Evolutionary conservation across 2,888 invertebrate species (phyloP).

Genomic region (Electrophaes corylata): DNA sequence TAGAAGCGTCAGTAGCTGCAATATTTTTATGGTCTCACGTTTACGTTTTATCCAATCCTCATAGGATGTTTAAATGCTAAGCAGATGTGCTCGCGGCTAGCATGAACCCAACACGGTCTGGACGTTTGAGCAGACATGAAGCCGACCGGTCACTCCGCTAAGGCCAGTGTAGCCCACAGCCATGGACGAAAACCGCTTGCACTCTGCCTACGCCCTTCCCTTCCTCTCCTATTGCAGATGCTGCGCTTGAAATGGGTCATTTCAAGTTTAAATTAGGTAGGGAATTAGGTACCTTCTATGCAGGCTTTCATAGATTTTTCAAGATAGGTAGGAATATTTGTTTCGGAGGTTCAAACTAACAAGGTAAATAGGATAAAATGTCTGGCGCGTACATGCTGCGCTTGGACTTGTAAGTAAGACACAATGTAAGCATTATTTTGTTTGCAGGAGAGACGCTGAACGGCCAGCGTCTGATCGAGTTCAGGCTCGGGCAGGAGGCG

Average conservation of each 20-base stretch:
- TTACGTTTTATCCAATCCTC: not conserved
- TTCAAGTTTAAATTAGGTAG: conserved; percentile 48
- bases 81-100: conserved; percentile 63
- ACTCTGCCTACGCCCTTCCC: conserved; percentile 49
- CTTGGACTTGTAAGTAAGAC: not conserved
- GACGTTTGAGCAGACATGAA: conserved; percentile 42
- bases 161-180: conserved; percentile 73
- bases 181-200: conserved; percentile 70
- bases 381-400: not conserved
- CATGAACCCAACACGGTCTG: conserved; percentile 57
- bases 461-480: conserved; percentile 93
- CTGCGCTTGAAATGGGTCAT: conserved; percentile 64
- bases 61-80: conserved; percentile 29
- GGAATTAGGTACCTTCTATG: conserved; percentile 1
- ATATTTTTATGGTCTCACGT: conserved; percentile 27
- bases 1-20: conserved; percentile 50
- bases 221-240: conserved; percentile 43
- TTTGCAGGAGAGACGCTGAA: conserved; percentile 91
- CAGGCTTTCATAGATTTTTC: not conserved
- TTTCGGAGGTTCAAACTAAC: too few relatives aligned
- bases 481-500: conserved; percentile 88
- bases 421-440: conserved; percentile 16
- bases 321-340: conserved; percentile 17
- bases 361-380: too few relatives aligned
- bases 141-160: conserved; percentile 52